Evolutionary conservation across 2,888 invertebrate species (phyloP).

Genomic region (Cremastobaeus sp.): DNA sequence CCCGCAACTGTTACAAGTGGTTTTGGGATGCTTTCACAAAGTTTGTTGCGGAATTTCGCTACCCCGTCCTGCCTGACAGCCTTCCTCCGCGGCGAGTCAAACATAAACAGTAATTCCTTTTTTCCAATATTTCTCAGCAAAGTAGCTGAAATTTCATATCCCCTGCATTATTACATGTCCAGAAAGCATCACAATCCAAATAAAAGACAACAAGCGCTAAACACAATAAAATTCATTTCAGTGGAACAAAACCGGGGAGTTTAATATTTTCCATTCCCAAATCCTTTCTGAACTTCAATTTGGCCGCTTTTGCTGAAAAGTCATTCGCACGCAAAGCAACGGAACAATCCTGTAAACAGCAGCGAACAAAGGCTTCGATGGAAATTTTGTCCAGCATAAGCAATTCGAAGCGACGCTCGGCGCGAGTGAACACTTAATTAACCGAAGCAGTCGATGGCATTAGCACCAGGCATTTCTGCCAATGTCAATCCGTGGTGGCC

Average conservation of each 20-base stretch:
- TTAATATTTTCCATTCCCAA: too few relatives aligned
- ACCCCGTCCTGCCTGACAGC: neutral
- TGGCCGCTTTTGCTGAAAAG: too few relatives aligned
- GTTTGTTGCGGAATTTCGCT: conserved; percentile 10
- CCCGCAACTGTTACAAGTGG: neutral
- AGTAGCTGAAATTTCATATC: conserved; percentile 14
- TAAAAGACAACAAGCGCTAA: too few relatives aligned
- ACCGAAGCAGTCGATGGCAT: conserved; percentile 25
- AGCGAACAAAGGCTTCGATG: too few relatives aligned
- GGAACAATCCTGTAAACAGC: too few relatives aligned
- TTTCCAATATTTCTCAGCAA: conserved; percentile 12
- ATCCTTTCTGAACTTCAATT: too few relatives aligned
- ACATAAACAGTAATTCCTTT: conserved; percentile 24
- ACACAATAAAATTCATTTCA: too few relatives aligned
- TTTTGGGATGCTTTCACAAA: conserved; percentile 5
- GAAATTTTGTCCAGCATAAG: neutral
- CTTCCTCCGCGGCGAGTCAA: conserved; percentile 13
- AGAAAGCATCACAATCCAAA: too few relatives aligned
- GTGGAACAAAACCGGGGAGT: too few relatives aligned
- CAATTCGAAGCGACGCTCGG: conserved; percentile 40
- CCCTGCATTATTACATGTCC: too few relatives aligned
- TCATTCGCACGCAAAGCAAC: too few relatives aligned
- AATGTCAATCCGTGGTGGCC: conserved; percentile 37
- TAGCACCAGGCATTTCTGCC: conserved; percentile 42
- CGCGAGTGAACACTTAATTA: conserved; percentile 43